Percentiles rank a stretch among this genome's conserved stretches.
phyloP scores from a whole-genome alignment of 53 echinoderm and acorn worm genomes.

The Luidia sarsii region DNA sequence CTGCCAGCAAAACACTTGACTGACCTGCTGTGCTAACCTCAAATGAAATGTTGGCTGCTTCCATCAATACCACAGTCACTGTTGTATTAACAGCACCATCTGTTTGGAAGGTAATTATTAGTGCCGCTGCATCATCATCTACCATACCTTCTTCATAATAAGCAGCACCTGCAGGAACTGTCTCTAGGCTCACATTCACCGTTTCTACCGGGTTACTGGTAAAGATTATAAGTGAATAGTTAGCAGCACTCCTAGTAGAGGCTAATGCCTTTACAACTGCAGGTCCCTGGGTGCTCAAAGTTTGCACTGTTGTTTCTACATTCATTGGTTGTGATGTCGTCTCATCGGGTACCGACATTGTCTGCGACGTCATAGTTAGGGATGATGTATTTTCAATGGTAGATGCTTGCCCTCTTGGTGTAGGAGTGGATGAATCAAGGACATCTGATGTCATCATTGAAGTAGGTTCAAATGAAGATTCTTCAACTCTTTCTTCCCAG shows the following conservation, averaged over 20 bases:
- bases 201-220: constrained; percentile 12
- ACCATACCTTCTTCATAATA: neutral
- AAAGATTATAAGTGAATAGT: constrained; percentile 1
- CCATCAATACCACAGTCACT: neutral
- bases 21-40: constrained; percentile 9
- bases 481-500: neutral
- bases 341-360: neutral
- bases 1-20: constrained; percentile 12
- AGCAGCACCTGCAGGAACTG: constrained; percentile 15
- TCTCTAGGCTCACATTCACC: neutral
- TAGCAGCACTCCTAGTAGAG: constrained; percentile 13
- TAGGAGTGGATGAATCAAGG: no score
- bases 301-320: neutral
- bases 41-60: constrained; percentile 19
- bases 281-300: constrained; percentile 21
- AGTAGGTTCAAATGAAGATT: neutral
- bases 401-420: no score
- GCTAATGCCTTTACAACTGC: constrained; percentile 18
- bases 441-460: no score
- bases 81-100: constrained; percentile 8
- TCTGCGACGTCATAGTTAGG: no score
- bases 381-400: neutral
- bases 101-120: neutral
- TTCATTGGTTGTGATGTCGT: neutral
- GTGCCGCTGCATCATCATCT: neutral